Conservation (phyloP, 1,140 invertebrate genomes). For the Pygmarrhopalites habei region DNA sequence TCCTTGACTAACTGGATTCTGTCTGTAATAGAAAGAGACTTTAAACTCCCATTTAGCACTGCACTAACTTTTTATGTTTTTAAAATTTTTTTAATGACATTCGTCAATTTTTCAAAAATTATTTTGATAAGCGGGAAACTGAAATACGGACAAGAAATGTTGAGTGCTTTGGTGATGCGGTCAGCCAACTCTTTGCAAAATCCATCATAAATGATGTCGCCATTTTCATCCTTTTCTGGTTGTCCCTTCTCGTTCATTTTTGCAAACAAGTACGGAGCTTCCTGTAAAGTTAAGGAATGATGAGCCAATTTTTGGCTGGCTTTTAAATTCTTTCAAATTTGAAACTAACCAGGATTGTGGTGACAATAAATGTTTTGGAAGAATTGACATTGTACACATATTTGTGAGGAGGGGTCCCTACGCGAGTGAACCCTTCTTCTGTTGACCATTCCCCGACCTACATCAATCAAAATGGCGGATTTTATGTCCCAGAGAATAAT, state of each 20-base stretch:
- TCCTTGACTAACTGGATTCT: constrained; percentile 35
- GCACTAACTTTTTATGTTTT: too few relatives aligned
- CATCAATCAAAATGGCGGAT: too few relatives aligned
- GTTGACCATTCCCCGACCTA: constrained; percentile 80
- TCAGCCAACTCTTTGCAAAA: constrained; percentile 90
- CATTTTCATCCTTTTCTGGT: constrained; percentile 41
- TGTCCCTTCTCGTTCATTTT: constrained; percentile 57
- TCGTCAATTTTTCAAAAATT: not conserved
- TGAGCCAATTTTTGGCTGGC: too few relatives aligned
- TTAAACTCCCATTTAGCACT: too few relatives aligned
- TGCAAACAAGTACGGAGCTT: constrained; percentile 77
- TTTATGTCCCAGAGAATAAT: too few relatives aligned
- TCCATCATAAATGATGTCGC: constrained; percentile 81
- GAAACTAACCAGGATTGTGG: constrained; percentile 77
- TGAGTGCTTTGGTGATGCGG: constrained; percentile 66
- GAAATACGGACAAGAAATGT: constrained; percentile 68
- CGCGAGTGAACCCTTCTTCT: constrained; percentile 1
- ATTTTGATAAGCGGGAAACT: not conserved
- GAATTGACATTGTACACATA: constrained; percentile 1
- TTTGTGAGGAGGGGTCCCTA: not conserved
- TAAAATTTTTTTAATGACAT: not conserved
- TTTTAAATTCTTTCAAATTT: too few relatives aligned
- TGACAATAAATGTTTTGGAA: constrained; percentile 78
- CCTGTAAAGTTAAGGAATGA: too few relatives aligned
- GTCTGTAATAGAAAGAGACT: too few relatives aligned